Base-by-base conservation (phyloP, 2,113 vertebrate species). In the Toxotes jaculatrix region DNA sequence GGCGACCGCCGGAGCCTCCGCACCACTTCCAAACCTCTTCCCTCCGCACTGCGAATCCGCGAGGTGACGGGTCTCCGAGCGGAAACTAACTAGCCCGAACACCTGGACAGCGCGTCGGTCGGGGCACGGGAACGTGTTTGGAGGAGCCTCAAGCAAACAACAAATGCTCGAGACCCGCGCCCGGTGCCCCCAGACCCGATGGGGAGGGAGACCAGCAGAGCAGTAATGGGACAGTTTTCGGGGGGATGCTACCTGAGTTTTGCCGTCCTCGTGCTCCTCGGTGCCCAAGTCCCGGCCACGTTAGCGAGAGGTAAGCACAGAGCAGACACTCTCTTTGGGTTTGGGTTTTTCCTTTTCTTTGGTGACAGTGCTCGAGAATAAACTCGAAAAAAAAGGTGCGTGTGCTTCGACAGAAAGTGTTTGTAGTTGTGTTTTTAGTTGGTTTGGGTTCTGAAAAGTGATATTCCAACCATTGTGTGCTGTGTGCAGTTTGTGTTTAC, bases 161-260 rank as follows among this genome's bases (percentile, higher is more conserved):
- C 89, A 84, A 83, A 92, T 91, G 93, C 68, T 60, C 62, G 77
- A 88, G 83, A 82, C 63, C 88, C 82, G 80, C 73, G 60, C n/a
- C 84, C 77, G 69, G 82, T 79, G 87, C 72, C 87, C 87, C 91
- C 90, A 71, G 86, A 89, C 65, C 87, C 83, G 82, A 13, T 34
- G 85, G 88, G 91, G 82, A 92, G 85, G 87, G 81, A 86, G 77
- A 68, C 82, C 1, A 83, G 77, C 84, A 19, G 73, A 66, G 86
- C 88, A 77, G 89, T 87, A 88, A 94, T 94, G 94, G 93, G 91
- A 93, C 94, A 88, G 84, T 83, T 91, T 66, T 89, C 89, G 47
- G 87, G 88, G 74, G 93, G 90, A 92, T 83, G 88, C 75, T 90
- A 78, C 88, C 49, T 80, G 83, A 93, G 62, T 91, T 89, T 93